Base-by-base conservation (phyloP, 2,888 invertebrate species). In the Rhagonycha lutea region DNA sequence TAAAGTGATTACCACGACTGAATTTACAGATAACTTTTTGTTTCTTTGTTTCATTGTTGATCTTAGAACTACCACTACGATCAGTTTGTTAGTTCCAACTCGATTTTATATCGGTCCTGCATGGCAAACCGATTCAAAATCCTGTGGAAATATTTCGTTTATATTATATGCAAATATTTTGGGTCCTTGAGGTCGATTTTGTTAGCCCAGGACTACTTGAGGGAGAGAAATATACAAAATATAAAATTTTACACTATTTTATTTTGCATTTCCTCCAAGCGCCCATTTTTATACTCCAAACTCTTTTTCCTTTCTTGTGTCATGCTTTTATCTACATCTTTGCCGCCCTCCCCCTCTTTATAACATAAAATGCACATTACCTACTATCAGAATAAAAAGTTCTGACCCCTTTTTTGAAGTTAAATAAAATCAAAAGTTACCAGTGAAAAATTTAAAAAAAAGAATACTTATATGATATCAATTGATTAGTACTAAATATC, bases 141-240 rank as follows among this genome's bases (percentile, higher is more conserved):
- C n/a, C 7, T 1, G 77, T 77, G 78, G 76, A 78, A 70, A 62
- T 78, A 76, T 76, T 73, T 79, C 67, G 75, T 79, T 74, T 80
- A 70, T 78, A 73, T 78, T 74, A 80, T 79, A 77, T 63, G 78
- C 78, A 80, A 76, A 78, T 78, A 74, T 79, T 72, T 76, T 82
- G 86, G 86, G 86, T 86, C 86, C 86, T 86, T 86, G 86, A 84
- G 87, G 86, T 87, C 86, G 84, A 85, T 86, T 86, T 86, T 87
- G 86, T 86, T 87, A 87, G 87, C 86, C 86, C 87, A 86, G 87
- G 87, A 87, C 87, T 86, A 87, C 84, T 86, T 85, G 87, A 87
- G 87, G 87, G 87, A 87, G 86, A 87, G 87, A 87, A 87, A 82
- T 83, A 85, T 87, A 87, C 85, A 85, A 86, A 85, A 81, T 84